These are phyloP conservation scores for Bombylius discolor DNA, from an alignment of 2,888 invertebrate genomes.

Conservation along the genomic window DNA sequence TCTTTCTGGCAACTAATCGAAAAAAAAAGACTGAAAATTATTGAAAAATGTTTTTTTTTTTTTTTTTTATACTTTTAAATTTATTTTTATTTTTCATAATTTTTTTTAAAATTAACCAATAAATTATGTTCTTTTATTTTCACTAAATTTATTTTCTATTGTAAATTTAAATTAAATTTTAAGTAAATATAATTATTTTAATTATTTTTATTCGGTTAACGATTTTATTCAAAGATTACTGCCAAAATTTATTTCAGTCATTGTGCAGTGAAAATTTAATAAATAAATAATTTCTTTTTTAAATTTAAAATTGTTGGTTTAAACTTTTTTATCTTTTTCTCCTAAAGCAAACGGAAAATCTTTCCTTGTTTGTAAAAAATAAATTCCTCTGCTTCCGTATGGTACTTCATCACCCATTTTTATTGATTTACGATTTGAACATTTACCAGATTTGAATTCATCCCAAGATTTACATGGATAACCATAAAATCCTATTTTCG, in stretches of 20 bases:
- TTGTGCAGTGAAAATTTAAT: background rate
- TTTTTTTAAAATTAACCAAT: too few relatives aligned
- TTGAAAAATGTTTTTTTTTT: too few relatives aligned
- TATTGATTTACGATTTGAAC: conserved; percentile 24
- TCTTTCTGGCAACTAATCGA: too few relatives aligned
- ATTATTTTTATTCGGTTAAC: too few relatives aligned
- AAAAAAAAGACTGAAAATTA: too few relatives aligned
- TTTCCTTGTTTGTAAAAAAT: conserved; percentile 46
- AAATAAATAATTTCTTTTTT: background rate
- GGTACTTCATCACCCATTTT: conserved; percentile 46
- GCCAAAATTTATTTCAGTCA: too few relatives aligned
- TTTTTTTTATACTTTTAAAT: too few relatives aligned
- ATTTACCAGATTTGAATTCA: conserved; percentile 24
- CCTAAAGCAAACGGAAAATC: conserved; percentile 43
- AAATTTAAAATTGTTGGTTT: background rate
- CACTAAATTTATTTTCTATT: too few relatives aligned
- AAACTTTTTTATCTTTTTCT: background rate
- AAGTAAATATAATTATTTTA: too few relatives aligned
- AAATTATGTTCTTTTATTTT: too few relatives aligned
- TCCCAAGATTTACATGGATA: conserved; percentile 43
- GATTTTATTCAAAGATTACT: background rate
- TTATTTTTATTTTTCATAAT: too few relatives aligned
- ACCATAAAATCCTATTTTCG: conserved; percentile 41
- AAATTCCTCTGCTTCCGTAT: conserved; percentile 40
- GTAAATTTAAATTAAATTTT: too few relatives aligned